A percentile compares a stretch with the other conserved stretches of the same genome.
Conservation (phyloP, 2,797 vertebrate species). For the Hoplostethus atlanticus region DNA sequence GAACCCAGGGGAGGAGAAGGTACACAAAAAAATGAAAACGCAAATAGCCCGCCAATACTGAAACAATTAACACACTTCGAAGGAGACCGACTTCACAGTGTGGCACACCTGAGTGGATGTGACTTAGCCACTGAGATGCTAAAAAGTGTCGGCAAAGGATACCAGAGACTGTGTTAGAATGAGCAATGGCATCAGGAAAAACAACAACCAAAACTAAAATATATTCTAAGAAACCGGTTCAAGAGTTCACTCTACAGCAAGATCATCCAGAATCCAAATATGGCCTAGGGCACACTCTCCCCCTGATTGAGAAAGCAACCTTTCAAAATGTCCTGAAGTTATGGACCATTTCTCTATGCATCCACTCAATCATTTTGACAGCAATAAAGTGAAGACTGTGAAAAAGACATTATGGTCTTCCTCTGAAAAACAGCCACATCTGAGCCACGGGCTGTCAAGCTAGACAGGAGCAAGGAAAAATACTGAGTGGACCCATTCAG, state of each 20-base stretch:
- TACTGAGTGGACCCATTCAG: conserved; percentile 64
- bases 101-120: conserved; percentile 28
- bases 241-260: not conserved
- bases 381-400: conserved; percentile 74
- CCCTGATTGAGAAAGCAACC: conserved; percentile 46
- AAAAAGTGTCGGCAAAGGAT: conserved; percentile 14
- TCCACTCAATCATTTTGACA: conserved; percentile 74
- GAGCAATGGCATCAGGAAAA: conserved; percentile 29
- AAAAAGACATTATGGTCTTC: conserved; percentile 71
- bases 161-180: conserved; percentile 9
- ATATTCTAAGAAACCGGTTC: conserved; percentile 4
- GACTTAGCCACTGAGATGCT: conserved; percentile 28
- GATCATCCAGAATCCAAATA: not conserved
- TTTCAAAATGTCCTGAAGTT: conserved; percentile 62
- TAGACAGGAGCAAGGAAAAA: conserved; percentile 50
- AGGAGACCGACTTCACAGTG: conserved; percentile 21
- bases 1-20: conserved; percentile 58
- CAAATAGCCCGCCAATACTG: conserved; percentile 42
- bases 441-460: conserved; percentile 63
- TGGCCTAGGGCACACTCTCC: not conserved
- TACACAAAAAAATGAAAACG: conserved; percentile 34
- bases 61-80: conserved; percentile 50
- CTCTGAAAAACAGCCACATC: conserved; percentile 52
- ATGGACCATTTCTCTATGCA: conserved; percentile 64
- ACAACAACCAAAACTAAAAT: conserved; percentile 26